A percentile compares a stretch with the other conserved stretches of the same genome.
These are phyloP conservation scores for Drosophila prolongata DNA, from an alignment of 2,888 invertebrate genomes.

Conservation along the genomic window DNA sequence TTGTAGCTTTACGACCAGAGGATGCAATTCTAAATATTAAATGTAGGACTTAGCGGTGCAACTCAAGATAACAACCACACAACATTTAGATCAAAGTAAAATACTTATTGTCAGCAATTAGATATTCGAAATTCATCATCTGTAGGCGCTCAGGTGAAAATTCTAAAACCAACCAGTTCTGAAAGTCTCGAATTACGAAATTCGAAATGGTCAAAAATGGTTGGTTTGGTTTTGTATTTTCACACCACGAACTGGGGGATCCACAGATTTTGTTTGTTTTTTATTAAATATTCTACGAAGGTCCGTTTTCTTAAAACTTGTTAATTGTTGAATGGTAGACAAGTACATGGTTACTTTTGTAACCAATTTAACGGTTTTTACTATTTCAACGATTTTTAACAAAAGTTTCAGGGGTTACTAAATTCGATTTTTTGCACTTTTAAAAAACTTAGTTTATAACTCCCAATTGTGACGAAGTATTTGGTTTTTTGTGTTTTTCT, in stretches of 20 bases:
- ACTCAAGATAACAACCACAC: background rate
- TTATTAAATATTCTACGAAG: background rate
- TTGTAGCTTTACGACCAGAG: conserved; percentile 43
- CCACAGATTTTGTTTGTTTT: background rate
- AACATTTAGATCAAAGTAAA: background rate
- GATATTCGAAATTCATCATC: conserved; percentile 6
- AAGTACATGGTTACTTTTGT: background rate
- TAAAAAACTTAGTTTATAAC: too few relatives aligned
- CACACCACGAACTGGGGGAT: conserved; percentile 16
- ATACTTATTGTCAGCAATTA: background rate
- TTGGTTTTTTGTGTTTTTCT: too few relatives aligned
- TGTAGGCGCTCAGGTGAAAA: conserved; percentile 49
- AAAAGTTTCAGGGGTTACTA: too few relatives aligned
- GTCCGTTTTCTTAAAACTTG: conserved; percentile 13
- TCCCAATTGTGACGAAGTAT: too few relatives aligned
- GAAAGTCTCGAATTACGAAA: conserved; percentile 57
- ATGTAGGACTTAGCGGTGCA: conserved; percentile 24
- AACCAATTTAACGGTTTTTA: too few relatives aligned
- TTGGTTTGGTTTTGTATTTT: conserved; percentile 80
- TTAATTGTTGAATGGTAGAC: background rate
- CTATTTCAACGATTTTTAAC: too few relatives aligned
- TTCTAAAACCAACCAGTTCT: conserved; percentile 78
- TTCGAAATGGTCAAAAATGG: conserved; percentile 68
- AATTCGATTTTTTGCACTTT: too few relatives aligned
- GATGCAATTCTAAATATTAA: conserved; percentile 36